Evolutionary conservation across 2,888 invertebrate species (phyloP).

Genomic region (Aspidapion aeneum): DNA sequence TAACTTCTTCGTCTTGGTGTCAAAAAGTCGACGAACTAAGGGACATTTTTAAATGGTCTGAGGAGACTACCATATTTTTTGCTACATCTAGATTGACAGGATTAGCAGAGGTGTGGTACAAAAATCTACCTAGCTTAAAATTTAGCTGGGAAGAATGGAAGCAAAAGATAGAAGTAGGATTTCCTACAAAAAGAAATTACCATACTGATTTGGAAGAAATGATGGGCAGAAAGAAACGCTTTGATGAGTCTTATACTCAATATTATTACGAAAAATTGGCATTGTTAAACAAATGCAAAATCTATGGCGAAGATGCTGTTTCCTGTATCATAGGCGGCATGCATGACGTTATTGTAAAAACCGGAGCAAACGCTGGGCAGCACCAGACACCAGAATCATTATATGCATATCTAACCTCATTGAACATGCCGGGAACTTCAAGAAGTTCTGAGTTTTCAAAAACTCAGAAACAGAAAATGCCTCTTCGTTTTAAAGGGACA

Average conservation of each 20-base stretch:
- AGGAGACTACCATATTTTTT: constrained; percentile 26
- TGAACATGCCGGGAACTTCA: constrained; percentile 7
- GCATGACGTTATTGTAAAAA: constrained; percentile 21
- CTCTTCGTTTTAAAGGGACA: not conserved
- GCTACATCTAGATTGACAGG: constrained; percentile 23
- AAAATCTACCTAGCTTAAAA: constrained; percentile 22
- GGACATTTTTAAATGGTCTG: constrained; percentile 23
- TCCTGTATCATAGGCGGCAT: constrained; percentile 26
- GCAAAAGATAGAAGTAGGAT: constrained; percentile 18
- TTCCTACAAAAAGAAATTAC: constrained; percentile 23
- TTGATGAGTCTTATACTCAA: constrained; percentile 22
- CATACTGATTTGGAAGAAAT: constrained; percentile 19
- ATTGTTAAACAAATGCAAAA: constrained; percentile 24
- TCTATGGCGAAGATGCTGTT: constrained; percentile 24
- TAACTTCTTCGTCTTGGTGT: constrained; percentile 20
- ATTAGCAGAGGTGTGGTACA: constrained; percentile 29
- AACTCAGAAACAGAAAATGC: not conserved
- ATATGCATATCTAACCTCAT: constrained; percentile 16
- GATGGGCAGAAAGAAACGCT: constrained; percentile 22
- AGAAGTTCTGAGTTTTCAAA: not conserved
- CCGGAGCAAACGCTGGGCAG: constrained; percentile 24
- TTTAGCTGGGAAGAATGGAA: constrained; percentile 29
- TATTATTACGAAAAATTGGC: constrained; percentile 28
- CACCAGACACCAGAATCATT: constrained; percentile 24
- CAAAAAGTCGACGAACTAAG: constrained; percentile 25